Base-by-base conservation (phyloP, 2,888 invertebrate genomes). In the Orgyia antiqua region DNA sequence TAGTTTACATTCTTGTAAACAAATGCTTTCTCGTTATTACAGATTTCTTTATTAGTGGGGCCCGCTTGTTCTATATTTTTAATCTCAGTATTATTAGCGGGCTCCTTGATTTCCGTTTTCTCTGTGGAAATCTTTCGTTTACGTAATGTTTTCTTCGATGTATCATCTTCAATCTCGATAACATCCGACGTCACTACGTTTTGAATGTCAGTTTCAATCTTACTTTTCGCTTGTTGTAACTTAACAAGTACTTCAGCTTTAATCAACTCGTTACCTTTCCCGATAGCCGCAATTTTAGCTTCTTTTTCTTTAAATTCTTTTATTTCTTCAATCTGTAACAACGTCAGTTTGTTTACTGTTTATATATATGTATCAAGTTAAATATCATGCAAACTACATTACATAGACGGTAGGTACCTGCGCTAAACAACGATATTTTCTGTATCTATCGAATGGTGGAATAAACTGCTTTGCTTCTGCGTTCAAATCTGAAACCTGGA, bases 381-480 rank as follows among this genome's bases (percentile, higher is more conserved):
- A 10, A 26, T 26, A 26, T 27, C 28, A 29, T 37, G 31, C 26
- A 29, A 28, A 35, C 32, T 29, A 27, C 24, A 31, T 29, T 20
- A 29, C 24, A 29, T 25, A 27, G 24, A 36, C 31, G 17, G 26
- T 45, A 45, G 31, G 27, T 57, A 80, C 80, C 75, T 78, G 75
- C 7, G 67, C 69, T 21, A 76, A 31, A 4, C 56, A 41, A 10
- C 80, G 68, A 45, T 77, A 82, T 36, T 61, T 66, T 36, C 55
- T 61, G 58, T 77, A 78, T 47, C 80, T 66, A n/a, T 73, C 69
- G 51, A 67, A 80, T 1, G 82, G 82, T n/a, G 79, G 72, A 38
- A 79, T 56, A 45, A 77, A 80, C 38, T 67, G 48, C 44, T 77
- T 58, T 1, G 74, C 72, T 4, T 77, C 69, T 5, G 61, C 74